These are phyloP conservation scores for Cirrhinus mrigala DNA, from an alignment of 2,797 vertebrate species.

Conservation along the genomic window DNA sequence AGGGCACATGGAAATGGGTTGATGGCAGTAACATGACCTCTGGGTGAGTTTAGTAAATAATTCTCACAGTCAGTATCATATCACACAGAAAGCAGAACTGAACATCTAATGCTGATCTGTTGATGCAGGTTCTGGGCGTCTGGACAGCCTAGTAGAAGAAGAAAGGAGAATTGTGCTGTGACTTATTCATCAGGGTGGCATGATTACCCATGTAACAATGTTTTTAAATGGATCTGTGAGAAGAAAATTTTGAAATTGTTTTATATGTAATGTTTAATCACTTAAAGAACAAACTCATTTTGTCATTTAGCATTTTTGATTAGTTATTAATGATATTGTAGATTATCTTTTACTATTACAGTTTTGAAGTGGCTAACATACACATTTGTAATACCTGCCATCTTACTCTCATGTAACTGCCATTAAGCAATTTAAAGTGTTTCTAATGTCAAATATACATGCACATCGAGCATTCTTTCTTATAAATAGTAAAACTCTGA, in stretches of 20 bases:
- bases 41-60: background rate
- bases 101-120: conserved; percentile 14
- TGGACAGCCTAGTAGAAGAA: background rate
- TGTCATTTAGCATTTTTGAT: background rate
- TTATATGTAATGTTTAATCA: background rate
- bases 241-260: background rate
- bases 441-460: background rate
- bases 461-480: background rate
- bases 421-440: background rate
- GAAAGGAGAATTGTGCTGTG: background rate
- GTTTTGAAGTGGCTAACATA: background rate
- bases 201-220: background rate
- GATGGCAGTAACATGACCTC: background rate
- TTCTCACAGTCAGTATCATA: background rate
- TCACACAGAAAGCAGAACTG: background rate
- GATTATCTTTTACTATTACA: background rate
- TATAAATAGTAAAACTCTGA: background rate
- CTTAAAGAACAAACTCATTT: background rate
- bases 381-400: background rate
- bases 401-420: background rate
- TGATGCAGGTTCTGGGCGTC: background rate
- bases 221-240: background rate
- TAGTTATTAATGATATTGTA: background rate
- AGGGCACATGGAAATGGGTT: background rate
- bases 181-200: rapidly evolving